Evolutionary conservation across 2,113 vertebrate genomes (phyloP).

Genomic region (Carassius gibelio): DNA sequence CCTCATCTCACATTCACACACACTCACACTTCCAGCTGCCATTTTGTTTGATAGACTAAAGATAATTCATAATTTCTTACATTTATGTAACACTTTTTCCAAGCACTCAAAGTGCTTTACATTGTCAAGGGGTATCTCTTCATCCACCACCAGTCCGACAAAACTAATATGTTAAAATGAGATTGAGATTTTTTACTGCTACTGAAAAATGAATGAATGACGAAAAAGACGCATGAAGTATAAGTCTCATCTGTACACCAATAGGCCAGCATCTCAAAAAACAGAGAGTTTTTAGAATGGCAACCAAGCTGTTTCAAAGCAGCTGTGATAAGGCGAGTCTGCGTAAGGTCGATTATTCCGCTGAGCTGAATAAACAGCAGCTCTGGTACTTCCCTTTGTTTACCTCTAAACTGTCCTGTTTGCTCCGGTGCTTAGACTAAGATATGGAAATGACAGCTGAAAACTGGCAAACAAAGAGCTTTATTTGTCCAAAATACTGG

Average conservation of each 20-base stretch:
- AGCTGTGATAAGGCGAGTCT: slow-evolving; percentile 32
- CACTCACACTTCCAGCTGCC: slow-evolving; percentile 11
- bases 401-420: slow-evolving; percentile 33
- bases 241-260: neutral
- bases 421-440: slow-evolving; percentile 17
- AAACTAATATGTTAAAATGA: too few relatives aligned
- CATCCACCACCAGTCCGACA: too few relatives aligned
- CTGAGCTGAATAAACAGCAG: slow-evolving; percentile 35
- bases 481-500: neutral
- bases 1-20: slow-evolving; percentile 4
- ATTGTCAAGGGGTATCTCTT: too few relatives aligned
- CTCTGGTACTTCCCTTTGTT: slow-evolving; percentile 42
- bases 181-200: too few relatives aligned
- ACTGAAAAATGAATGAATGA: neutral
- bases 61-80: too few relatives aligned
- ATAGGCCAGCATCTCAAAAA: slow-evolving; percentile 21
- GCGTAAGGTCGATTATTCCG: slow-evolving; percentile 45
- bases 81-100: too few relatives aligned
- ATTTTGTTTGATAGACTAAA: neutral
- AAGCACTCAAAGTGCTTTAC: too few relatives aligned
- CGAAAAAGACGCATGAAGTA: neutral
- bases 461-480: slow-evolving; percentile 1
- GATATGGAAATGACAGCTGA: slow-evolving; percentile 17
- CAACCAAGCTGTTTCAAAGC: slow-evolving; percentile 17
- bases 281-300: slow-evolving; percentile 22